Evolutionary conservation across 1,140 invertebrate species (phyloP), one percentile per base, ranked within the genome.

Genomic region (Eufriesea mexicana): DNA sequence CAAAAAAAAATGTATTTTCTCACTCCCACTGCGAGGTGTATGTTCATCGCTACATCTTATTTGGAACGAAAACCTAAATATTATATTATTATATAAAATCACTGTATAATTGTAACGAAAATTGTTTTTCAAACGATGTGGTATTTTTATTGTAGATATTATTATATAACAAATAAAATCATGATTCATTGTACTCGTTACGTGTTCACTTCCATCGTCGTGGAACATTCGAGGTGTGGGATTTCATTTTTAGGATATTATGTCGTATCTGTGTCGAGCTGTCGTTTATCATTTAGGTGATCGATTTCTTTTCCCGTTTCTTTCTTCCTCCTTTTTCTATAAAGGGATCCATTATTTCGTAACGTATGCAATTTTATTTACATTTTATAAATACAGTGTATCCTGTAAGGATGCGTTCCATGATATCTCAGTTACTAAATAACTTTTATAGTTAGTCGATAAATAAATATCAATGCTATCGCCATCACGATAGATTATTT

Each of bases 71-170:
- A 92, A 91, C 90, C 91, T 92, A 91, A 92, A 92, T 92, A 92
- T 92, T 91, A 93, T 92, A 93, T 93, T 91, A 92, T 92, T 92
- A 92, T 92, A 91, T 92, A 92, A 93, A 93, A 93, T 93, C 91
- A 93, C 91, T 93, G 91, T 92, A 93, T 94, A 93, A 93, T 93
- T 94, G 92, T 93, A 93, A 93, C 91, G 93, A 93, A 93, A 94
- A 93, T 93, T 94, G 92, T 94, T 94, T 94, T 94, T 93, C 92
- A 94, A 94, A 94, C 92, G 92, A 93, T 94, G 92, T 94, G 92
- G 92, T 94, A 94, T 94, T 94, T 94, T 94, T 94, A 94, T 94
- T 94, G 93, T 94, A 94, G 93, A 94, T 94, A 94, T 94, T 93
- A 93, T 93, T 94, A 92, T 92, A 93, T 93, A 94, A 93, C 92